Evolutionary conservation across 1,140 invertebrate genomes (phyloP), one percentile per base, ranked within the genome.

Genomic region (Venustaconcha ellipsiformis): DNA sequence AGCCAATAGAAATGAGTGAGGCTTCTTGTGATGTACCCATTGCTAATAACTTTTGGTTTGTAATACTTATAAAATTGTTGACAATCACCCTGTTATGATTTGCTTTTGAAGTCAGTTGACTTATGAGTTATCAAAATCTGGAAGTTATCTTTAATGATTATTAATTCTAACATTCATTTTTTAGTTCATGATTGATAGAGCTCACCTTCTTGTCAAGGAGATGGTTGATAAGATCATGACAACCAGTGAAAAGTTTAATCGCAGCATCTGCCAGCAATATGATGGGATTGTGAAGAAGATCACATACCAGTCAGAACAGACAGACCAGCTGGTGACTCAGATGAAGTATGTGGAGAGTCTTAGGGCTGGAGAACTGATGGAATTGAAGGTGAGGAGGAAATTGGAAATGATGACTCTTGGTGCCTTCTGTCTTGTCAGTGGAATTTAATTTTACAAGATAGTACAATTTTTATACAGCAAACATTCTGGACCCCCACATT

Each of bases 221-320:
- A 82, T 89, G 81, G 83, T 87, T n/a, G 81, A 77, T 30, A 88
- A 89, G 60, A 84, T 90, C n/a, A 78, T 81, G 26, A 76, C 83
- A 6, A 86, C 71, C 1, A 89, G 84, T 67, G 80, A 82, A 56
- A 83, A 82, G 66, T 90, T 90, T 69, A 89, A 89, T 72, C 81
- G 85, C 6, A 79, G 76, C 14, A 90, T 90, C 23, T 89, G 88
- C 80, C 73, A 76, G 17, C 86, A 89, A 79, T 97, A 97, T 88
- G 96, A 98, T 82, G 92, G 93, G 80, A 97, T 98, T 91, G 94
- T 95, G 1, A 93, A 94, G 71, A 93, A 93, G 82, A 94, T 95
- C 26, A 95, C 95, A 26, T 94, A 94, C 86, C 94, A 93, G 78
- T 95, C 96, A 0, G 95, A 96, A 84, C 94, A 93, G 20, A 97